A percentile compares a stretch with the other conserved stretches of the same genome.
Conservation (phyloP, 2,797 vertebrate species). For the Scomberomorus guttatus region DNA sequence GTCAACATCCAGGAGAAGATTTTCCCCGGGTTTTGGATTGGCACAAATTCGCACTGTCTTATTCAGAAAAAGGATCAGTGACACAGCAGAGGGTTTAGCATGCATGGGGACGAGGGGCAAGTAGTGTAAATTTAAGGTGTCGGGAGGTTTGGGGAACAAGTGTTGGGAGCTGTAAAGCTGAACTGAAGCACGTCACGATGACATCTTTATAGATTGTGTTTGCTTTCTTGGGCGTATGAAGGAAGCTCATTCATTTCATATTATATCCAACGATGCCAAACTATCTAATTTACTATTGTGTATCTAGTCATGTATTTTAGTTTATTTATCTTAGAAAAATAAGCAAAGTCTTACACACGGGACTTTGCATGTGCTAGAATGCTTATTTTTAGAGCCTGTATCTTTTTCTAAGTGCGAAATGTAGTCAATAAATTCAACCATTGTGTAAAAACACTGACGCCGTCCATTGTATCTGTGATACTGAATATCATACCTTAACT, state of each 20-base stretch:
- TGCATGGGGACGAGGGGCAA: too few relatives aligned
- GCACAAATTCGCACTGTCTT: constrained; percentile 80
- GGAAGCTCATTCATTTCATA: constrained; percentile 23
- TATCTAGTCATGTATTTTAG: constrained; percentile 35
- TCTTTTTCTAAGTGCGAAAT: constrained; percentile 63
- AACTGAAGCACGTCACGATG: constrained; percentile 7
- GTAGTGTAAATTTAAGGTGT: constrained; percentile 36
- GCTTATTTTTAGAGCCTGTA: constrained; percentile 39
- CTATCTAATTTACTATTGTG: constrained; percentile 24
- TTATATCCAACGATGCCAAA: constrained; percentile 7
- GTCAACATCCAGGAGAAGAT: constrained; percentile 76
- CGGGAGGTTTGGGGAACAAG: constrained; percentile 60
- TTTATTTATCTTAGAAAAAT: constrained; percentile 23
- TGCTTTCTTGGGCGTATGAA: constrained; percentile 59
- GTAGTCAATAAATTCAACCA: constrained; percentile 60
- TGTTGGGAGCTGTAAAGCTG: constrained; percentile 9
- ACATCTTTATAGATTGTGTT: constrained; percentile 29
- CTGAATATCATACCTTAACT: not conserved
- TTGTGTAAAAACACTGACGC: constrained; percentile 8
- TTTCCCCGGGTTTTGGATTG: constrained; percentile 86
- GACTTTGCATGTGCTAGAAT: constrained; percentile 31
- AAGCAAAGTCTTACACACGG: constrained; percentile 18
- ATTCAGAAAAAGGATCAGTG: constrained; percentile 79
- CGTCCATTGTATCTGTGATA: not conserved
- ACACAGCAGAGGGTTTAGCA: not conserved